Evolutionary conservation across 2,888 invertebrate species (phyloP).

Genomic region (Axea sp.): DNA sequence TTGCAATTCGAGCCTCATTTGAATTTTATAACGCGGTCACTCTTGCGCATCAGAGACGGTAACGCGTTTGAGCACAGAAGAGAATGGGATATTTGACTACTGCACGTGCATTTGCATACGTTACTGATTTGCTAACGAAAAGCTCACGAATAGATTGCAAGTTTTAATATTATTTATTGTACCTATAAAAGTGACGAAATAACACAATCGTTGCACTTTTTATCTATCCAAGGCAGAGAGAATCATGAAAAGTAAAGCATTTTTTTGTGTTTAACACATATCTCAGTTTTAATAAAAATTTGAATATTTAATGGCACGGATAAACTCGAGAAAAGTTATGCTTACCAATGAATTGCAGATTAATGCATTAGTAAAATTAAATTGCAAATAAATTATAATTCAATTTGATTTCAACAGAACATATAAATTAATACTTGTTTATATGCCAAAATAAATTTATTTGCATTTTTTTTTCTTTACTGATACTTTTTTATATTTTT

Average conservation of each 20-base stretch:
- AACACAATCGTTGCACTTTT: neutral
- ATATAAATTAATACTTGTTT: slow-evolving; percentile 10
- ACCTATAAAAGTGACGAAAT: slow-evolving; percentile 6
- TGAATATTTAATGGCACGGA: slow-evolving; percentile 14
- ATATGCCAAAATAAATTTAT: neutral
- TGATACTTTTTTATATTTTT: too few species aligned
- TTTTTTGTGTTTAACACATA: too few species aligned
- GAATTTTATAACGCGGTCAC: slow-evolving; percentile 40
- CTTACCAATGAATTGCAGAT: slow-evolving; percentile 15
- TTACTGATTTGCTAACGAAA: slow-evolving; percentile 39
- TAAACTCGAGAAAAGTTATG: slow-evolving; percentile 13
- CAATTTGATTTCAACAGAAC: slow-evolving; percentile 9
- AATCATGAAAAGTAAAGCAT: too few species aligned
- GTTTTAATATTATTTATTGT: slow-evolving; percentile 40
- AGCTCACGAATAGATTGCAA: slow-evolving; percentile 34
- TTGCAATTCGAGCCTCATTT: slow-evolving; percentile 44
- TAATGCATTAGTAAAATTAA: slow-evolving; percentile 9
- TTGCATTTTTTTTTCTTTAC: too few species aligned
- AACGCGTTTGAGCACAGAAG: slow-evolving; percentile 29
- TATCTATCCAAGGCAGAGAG: too few species aligned
- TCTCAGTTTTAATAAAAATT: slow-evolving; percentile 18
- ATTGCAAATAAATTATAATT: slow-evolving; percentile 24
- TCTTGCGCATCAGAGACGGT: slow-evolving; percentile 30
- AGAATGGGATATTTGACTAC: slow-evolving; percentile 45
- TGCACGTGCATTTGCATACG: slow-evolving; percentile 45